Evolutionary conservation across 1,140 invertebrate genomes (phyloP), one percentile per base, ranked within the genome.

Genomic region (Drosophila ohnishii): DNA sequence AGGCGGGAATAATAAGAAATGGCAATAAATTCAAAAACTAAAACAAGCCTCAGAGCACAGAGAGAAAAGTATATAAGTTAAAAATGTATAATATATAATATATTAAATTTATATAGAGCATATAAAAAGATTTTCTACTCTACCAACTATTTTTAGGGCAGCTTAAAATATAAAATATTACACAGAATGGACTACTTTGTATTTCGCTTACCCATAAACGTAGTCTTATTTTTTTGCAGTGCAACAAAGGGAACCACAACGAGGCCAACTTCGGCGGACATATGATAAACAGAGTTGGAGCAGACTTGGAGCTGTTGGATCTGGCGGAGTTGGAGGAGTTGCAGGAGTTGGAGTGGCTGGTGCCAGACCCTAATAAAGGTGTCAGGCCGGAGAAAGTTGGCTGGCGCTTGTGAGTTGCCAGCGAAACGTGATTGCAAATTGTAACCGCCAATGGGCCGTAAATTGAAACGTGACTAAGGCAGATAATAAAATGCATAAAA

Each of bases 361-460:
- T 73, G 69, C 64, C 77, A 74, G 65, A 77, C 73, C 66, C 65
- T 87, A 87, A 86, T 86, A 87, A 86, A 86, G 83, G 83, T 86
- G 83, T 86, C 83, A 83, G 67, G 66, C 32, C 61, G 47, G 60
- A 77, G 83, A 82, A 86, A 86, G 82, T 86, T 86, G 66, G 64
- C 63, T 59, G 45, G 37, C 51, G 62, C 14, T 62, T 62, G 34
- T 61, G 75, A 39, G 65, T 76, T 44, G 42, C 44, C 40, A 30
- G 69, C 51, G 59, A 84, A 90, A 90, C 88, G 88, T 90, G 88
- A 90, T 90, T 90, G 88, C 88, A 90, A 90, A 88, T 90, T 90
- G 88, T 90, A 88, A 90, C 88, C 88, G 88, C 88, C 88, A 90
- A 90, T 90, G 88, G 88, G 88, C 88, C 88, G 88, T 90, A 90